phyloP scores from a whole-genome alignment of 2,797 vertebrate genomes.

The Enteromius anoplus region DNA sequence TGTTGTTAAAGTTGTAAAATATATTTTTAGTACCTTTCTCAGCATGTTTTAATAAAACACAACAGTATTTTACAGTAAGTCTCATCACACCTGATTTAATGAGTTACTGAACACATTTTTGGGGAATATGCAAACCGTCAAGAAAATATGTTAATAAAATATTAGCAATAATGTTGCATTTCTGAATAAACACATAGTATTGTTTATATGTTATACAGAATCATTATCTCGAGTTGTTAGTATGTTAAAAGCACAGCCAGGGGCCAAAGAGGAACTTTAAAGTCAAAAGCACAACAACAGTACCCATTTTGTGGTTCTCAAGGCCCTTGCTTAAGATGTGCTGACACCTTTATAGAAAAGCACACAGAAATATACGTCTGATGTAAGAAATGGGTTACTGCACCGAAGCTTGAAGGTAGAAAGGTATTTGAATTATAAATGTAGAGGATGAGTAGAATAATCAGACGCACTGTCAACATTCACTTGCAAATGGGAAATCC shows the following conservation, averaged over 20 bases:
- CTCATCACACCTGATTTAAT: neutral
- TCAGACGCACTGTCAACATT: neutral
- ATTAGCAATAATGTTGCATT: neutral
- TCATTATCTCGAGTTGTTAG: neutral
- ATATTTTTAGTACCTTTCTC: neutral
- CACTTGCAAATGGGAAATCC: slow-evolving; percentile 24
- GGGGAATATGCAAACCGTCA: neutral
- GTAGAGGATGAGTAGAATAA: neutral
- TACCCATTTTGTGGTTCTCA: slow-evolving; percentile 42
- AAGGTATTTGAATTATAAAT: neutral
- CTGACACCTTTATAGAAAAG: slow-evolving; percentile 48
- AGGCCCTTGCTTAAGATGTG: slow-evolving; percentile 36
- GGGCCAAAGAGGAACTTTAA: neutral
- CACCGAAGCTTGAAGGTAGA: neutral
- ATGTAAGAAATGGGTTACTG: neutral
- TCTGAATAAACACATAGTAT: neutral
- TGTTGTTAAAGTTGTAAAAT: neutral
- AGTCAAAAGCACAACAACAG: slow-evolving; percentile 24
- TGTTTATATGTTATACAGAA: slow-evolving; percentile 2
- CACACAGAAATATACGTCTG: neutral
- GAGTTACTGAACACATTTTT: neutral
- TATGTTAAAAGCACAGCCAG: slow-evolving; percentile 8
- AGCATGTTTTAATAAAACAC: neutral
- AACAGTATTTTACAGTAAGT: neutral
- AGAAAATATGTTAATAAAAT: slow-evolving; percentile 3